Conservation (phyloP, 2,888 invertebrate species). For the Rosalia funebris region DNA sequence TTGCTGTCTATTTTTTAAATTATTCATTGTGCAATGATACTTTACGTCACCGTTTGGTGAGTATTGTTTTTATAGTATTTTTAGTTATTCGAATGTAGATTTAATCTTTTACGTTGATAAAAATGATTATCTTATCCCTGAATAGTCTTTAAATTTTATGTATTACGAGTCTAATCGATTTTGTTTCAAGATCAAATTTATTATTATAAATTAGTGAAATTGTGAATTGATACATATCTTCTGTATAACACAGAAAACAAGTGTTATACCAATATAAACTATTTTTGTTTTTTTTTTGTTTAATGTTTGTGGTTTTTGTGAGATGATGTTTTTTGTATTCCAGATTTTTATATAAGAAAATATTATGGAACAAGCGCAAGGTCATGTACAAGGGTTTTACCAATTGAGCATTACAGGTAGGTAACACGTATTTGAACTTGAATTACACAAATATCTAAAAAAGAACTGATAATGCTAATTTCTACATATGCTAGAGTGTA, state of each 20-base stretch:
- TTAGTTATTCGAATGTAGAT: conserved; percentile 25
- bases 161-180: neutral
- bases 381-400: conserved; percentile 66
- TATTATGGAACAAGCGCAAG: conserved; percentile 44
- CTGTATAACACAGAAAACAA: conserved; percentile 34
- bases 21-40: conserved; percentile 41
- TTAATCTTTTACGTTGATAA: conserved; percentile 22
- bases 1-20: neutral
- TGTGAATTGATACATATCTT: neutral
- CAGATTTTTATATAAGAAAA: conserved; percentile 16
- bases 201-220: neutral
- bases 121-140: conserved; percentile 18
- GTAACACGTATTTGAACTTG: conserved; percentile 50
- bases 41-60: conserved; percentile 46
- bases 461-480: too few species aligned
- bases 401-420: conserved; percentile 76
- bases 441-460: conserved; percentile 7
- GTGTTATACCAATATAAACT: conserved; percentile 16
- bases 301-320: conserved; percentile 21
- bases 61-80: conserved; percentile 33
- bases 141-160: neutral
- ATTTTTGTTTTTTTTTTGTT: conserved; percentile 26
- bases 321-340: conserved; percentile 9
- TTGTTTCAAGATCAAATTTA: too few species aligned
- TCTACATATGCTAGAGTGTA: too few species aligned